A percentile compares a stretch with the other conserved stretches of the same genome.
Conservation (phyloP, 2,797 vertebrate species). For the Enteromius thamalakanensis region DNA sequence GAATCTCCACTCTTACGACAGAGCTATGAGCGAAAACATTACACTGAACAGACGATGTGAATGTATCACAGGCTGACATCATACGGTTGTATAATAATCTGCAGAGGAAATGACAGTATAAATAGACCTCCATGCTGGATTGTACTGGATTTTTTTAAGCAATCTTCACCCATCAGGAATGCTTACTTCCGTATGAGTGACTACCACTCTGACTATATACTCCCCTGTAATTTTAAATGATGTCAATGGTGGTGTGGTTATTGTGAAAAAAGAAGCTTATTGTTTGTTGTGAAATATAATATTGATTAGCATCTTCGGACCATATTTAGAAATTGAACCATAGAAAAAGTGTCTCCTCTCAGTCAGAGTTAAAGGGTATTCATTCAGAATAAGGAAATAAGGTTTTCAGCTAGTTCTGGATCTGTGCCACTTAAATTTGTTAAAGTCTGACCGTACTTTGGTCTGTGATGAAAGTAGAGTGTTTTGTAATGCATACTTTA, state of each 20-base stretch:
- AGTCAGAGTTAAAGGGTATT: neutral
- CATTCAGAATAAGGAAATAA: no score
- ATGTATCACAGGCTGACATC: neutral
- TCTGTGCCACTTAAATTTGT: no score
- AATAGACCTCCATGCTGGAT: slow-evolving; percentile 4
- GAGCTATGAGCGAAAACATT: neutral
- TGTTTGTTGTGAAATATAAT: slow-evolving; percentile 1
- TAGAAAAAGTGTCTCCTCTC: neutral
- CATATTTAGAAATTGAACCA: no score
- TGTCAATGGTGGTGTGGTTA: neutral
- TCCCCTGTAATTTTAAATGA: neutral
- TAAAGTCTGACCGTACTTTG: neutral
- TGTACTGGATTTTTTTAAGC: neutral
- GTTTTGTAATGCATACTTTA: no score
- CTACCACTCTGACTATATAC: neutral
- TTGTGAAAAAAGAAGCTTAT: neutral
- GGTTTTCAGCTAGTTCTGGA: neutral
- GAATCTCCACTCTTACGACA: slow-evolving; percentile 12
- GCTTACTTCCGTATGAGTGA: neutral
- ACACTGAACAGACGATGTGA: neutral
- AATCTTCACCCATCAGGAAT: neutral
- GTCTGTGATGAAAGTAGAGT: neutral
- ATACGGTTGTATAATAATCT: slow-evolving; percentile 16
- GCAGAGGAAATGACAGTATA: slow-evolving; percentile 6
- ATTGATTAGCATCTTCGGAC: neutral